Percentiles rank a stretch among this genome's conserved stretches.
phyloP scores from a whole-genome alignment of 2,113 vertebrate genomes.

The Chloroceryle aenea region DNA sequence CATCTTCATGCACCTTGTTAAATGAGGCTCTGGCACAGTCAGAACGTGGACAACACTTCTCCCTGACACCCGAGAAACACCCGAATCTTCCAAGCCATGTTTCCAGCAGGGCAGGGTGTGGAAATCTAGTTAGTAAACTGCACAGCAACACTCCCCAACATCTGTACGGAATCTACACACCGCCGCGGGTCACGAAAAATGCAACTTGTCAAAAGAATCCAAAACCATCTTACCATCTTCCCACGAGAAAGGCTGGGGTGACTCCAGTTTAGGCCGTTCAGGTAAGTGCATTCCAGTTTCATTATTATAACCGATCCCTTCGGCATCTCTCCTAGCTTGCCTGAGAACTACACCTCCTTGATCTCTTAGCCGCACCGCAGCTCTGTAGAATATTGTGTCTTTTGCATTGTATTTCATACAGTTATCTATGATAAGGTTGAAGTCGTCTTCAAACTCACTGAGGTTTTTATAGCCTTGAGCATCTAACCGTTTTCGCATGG shows the following conservation, averaged over 20 bases:
- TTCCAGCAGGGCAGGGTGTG: accelerated
- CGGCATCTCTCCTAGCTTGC: slow-evolving; percentile 87
- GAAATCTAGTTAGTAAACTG: neutral
- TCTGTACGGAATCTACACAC: neutral
- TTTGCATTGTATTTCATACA: slow-evolving; percentile 98
- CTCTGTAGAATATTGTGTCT: slow-evolving; percentile 95
- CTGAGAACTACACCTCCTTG: slow-evolving; percentile 92
- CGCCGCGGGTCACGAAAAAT: neutral
- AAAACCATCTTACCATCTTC: slow-evolving; percentile 87
- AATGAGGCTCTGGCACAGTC: neutral
- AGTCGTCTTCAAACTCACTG: slow-evolving; percentile 91
- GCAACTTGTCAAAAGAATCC: neutral
- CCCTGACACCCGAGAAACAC: neutral
- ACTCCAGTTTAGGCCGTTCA: slow-evolving; percentile 85
- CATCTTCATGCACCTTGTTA: neutral
- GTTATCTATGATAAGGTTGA: slow-evolving; percentile 93
- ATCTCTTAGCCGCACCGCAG: slow-evolving; percentile 90
- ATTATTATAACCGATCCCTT: slow-evolving; percentile 88
- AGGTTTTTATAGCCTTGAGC: slow-evolving; percentile 89
- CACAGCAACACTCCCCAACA: neutral
- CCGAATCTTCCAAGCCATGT: neutral
- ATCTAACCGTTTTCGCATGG: slow-evolving; percentile 90
- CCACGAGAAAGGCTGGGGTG: slow-evolving; percentile 88
- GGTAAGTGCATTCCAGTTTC: slow-evolving; percentile 91
- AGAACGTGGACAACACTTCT: neutral